These are phyloP conservation scores for Hydrolagus colliei DNA, from an alignment of 2,797 vertebrate genomes.

Conservation along the genomic window DNA sequence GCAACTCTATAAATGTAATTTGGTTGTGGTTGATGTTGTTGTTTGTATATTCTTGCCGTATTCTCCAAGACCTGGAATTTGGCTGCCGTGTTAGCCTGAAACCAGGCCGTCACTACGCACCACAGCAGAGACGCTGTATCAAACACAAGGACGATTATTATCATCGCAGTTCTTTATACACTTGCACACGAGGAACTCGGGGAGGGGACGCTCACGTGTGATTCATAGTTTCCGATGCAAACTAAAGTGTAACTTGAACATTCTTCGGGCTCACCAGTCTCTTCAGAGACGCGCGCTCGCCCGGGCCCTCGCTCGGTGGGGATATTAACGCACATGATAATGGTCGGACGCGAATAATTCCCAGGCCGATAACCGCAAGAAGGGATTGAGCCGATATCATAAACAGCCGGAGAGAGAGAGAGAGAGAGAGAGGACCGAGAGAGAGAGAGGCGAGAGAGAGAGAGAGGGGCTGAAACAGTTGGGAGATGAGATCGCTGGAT, in stretches of 20 bases:
- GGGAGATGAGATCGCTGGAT: background rate
- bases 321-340: background rate
- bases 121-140: too few relatives aligned
- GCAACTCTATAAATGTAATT: too few relatives aligned
- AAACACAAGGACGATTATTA: too few relatives aligned
- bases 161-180: too few relatives aligned
- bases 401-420: background rate
- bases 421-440: too few relatives aligned
- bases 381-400: background rate
- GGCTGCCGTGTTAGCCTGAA: too few relatives aligned
- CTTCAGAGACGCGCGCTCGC: background rate
- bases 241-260: background rate
- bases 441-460: too few relatives aligned
- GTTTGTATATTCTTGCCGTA: too few relatives aligned
- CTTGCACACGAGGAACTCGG: background rate
- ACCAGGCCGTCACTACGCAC: too few relatives aligned
- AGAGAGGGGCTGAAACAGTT: background rate
- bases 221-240: background rate
- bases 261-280: background rate
- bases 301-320: background rate
- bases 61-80: too few relatives aligned
- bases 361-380: background rate
- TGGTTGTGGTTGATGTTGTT: too few relatives aligned
- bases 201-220: too few relatives aligned
- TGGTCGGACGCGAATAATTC: background rate